These are phyloP conservation scores for Geopemphigus sp. DNA, from an alignment of 1,140 invertebrate species.

Conservation along the genomic window DNA sequence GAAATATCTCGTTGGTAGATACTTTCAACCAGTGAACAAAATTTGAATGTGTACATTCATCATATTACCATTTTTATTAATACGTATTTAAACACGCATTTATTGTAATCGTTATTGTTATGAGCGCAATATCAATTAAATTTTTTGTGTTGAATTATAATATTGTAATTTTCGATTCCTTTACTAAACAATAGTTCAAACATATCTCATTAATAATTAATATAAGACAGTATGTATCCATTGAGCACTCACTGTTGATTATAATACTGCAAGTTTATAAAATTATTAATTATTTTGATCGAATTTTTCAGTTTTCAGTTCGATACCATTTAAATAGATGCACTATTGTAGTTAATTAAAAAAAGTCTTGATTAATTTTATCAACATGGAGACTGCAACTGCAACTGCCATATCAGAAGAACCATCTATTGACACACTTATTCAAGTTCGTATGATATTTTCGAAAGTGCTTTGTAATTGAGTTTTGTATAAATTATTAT, in stretches of 20 bases:
- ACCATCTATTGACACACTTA: not conserved
- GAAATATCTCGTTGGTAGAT: not conserved
- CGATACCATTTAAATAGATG: slow-evolving; percentile 8
- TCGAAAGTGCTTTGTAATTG: too few relatives aligned
- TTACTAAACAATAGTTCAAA: not conserved
- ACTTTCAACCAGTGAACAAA: not conserved
- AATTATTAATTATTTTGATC: not conserved
- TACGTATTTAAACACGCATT: not conserved
- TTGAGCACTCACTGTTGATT: not conserved
- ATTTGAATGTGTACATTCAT: not conserved
- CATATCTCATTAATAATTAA: slow-evolving; percentile 23
- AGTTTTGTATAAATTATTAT: not conserved
- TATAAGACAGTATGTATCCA: not conserved
- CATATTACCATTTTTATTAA: not conserved
- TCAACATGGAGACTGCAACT: slow-evolving; percentile 27
- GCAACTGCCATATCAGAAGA: slow-evolving; percentile 12
- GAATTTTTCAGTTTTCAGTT: not conserved
- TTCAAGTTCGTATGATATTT: not conserved
- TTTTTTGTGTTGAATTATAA: not conserved
- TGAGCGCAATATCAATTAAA: not conserved
- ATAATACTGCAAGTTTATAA: not conserved
- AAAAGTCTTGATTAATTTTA: slow-evolving; percentile 5
- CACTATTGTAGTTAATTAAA: not conserved
- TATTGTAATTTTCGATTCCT: not conserved
- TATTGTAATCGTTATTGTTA: not conserved